Conservation (phyloP, 2,888 invertebrate species). For the Eilema sororculum region DNA sequence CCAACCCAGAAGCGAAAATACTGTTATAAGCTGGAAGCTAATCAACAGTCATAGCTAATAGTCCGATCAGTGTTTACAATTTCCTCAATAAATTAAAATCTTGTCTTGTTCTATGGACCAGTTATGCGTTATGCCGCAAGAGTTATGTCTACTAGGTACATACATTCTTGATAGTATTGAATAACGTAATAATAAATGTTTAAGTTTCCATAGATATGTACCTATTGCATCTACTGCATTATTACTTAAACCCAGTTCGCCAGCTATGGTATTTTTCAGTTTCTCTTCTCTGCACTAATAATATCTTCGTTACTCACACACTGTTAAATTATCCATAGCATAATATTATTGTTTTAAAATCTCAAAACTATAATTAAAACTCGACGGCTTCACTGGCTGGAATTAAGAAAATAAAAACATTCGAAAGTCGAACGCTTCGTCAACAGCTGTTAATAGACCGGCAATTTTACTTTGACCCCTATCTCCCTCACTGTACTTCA, state of each 20-base stretch:
- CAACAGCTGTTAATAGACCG: conserved; percentile 83
- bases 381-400: conserved; percentile 48
- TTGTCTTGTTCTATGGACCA: too few relatives aligned
- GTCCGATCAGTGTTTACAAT: too few relatives aligned
- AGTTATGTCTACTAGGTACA: not conserved
- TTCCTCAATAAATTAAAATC: too few relatives aligned
- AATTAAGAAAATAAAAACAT: conserved; percentile 54
- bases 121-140: not conserved
- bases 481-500: conserved; percentile 30
- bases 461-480: conserved; percentile 61
- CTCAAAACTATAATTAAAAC: conserved; percentile 47
- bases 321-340: conserved; percentile 33
- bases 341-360: conserved; percentile 34
- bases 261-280: too few relatives aligned
- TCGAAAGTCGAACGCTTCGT: conserved; percentile 70
- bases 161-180: not conserved
- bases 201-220: too few relatives aligned
- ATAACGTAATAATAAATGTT: not conserved
- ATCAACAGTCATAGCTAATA: too few relatives aligned
- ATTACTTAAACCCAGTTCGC: too few relatives aligned
- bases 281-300: not conserved
- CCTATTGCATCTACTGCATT: too few relatives aligned
- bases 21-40: too few relatives aligned
- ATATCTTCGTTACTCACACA: conserved; percentile 23
- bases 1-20: too few relatives aligned